Evolutionary conservation across 2,113 vertebrate species (phyloP), one percentile per base, ranked within the genome.

Genomic region (Campylomormyrus tamandua): DNA sequence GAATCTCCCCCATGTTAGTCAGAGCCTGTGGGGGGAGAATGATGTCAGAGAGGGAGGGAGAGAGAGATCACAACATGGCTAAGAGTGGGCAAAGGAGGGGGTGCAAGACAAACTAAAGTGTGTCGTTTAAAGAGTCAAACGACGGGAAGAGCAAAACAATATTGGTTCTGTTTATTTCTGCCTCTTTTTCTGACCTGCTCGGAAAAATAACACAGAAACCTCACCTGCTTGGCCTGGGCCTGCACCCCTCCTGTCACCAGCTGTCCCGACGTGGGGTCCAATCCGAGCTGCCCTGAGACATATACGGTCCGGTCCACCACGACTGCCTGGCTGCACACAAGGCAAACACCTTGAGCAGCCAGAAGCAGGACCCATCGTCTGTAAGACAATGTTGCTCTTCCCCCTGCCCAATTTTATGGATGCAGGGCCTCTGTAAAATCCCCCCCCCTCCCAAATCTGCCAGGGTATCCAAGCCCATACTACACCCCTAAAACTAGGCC

Each of bases 281-380:
- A 27, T 56, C 98, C 98, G 35, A 99, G 87, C 94, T 99, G 98
- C 83, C 98, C 98, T 0, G 98, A 97, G 87, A 99, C 94, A 93
- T 98, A 99, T 95, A 99, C 91, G 0, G 98, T 99, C 88, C 96
- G 96, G 93, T 98, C 98, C 88, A 97, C 97, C 90, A 98, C 92
- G 92, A 99, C 97, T 0, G 97, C 97, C 93, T 99, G 98, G 94
- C 98, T 99, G 95, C 90, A 95, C 15, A 89, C 35, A 42, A 80
- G 15, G 70, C 31, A 19, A 77, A 77, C 15, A 39, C 11, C 70
- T 13, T 77, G n/a, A 66, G 62, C 70, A 77, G 15, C 15, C 27
- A 74, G n/a, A 27, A 74, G 27, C 62, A 74, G 70, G 11, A 35
- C 11, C 13, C 70, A 74, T 35, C 5, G 1, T 77, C 70, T 77